These are phyloP conservation scores for Lethenteron reissneri DNA, from an alignment of 2,113 vertebrate genomes.

Conservation along the genomic window DNA sequence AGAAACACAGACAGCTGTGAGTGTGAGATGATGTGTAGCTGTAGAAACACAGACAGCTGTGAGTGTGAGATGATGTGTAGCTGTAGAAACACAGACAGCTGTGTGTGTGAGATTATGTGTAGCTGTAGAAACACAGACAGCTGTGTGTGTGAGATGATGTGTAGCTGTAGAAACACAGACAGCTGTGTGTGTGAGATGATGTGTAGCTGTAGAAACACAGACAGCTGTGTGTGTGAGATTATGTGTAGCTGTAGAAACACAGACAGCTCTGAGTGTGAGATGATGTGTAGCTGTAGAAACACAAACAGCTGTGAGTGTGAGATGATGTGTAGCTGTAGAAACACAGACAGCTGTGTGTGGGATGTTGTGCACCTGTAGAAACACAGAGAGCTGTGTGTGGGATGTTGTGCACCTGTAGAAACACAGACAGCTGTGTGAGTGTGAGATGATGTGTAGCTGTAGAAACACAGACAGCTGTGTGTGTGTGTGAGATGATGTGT, in stretches of 20 bases:
- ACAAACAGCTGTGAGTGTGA: not conserved
- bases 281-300: not conserved
- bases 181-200: not conserved
- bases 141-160: not conserved
- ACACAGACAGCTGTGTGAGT: too few species aligned
- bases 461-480: too few species aligned
- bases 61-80: not conserved
- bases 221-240: not conserved
- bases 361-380: not conserved
- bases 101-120: not conserved
- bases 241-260: not conserved
- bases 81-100: not conserved
- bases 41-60: not conserved
- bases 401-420: not conserved
- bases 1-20: too few species aligned
- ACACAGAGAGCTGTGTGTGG: not conserved
- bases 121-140: not conserved
- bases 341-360: not conserved
- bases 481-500: not conserved
- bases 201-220: not conserved
- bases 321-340: not conserved
- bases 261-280: not conserved
- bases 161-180: not conserved
- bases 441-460: not conserved
- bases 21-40: not conserved